Conservation (phyloP, 2,888 invertebrate species). For the Crocallis elinguaria region DNA sequence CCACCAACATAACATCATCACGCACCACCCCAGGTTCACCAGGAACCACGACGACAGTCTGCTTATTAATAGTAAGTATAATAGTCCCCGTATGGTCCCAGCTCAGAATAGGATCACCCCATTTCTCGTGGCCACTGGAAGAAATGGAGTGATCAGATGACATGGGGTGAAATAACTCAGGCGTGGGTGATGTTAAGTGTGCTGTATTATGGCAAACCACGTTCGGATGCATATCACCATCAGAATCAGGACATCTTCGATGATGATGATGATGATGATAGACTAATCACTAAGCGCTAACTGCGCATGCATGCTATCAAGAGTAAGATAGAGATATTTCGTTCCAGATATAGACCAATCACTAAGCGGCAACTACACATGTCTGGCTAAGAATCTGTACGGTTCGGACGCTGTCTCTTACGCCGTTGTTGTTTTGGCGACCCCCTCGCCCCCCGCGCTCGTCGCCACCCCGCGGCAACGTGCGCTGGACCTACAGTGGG, state of each 20-base stretch:
- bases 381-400: constrained; percentile 92
- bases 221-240: too few relatives aligned
- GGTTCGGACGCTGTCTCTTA: constrained; percentile 94
- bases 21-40: constrained; percentile 73
- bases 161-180: too few relatives aligned
- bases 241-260: too few relatives aligned
- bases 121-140: neutral
- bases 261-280: too few relatives aligned
- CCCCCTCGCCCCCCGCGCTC: constrained; percentile 88
- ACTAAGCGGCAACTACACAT: constrained; percentile 91
- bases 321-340: too few relatives aligned
- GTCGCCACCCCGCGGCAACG: constrained; percentile 79
- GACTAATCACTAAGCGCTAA: too few relatives aligned
- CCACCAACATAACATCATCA: constrained; percentile 76
- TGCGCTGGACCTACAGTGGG: constrained; percentile 86
- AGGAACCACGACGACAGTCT: constrained; percentile 74
- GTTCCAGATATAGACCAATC: constrained; percentile 88
- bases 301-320: too few relatives aligned
- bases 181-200: too few relatives aligned
- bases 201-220: too few relatives aligned
- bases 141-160: neutral
- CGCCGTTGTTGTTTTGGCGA: constrained; percentile 90
- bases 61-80: constrained; percentile 74
- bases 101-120: neutral
- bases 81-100: too few relatives aligned